These are phyloP conservation scores for Uria aalge DNA, from an alignment of 2,113 vertebrate species.

Conservation along the genomic window DNA sequence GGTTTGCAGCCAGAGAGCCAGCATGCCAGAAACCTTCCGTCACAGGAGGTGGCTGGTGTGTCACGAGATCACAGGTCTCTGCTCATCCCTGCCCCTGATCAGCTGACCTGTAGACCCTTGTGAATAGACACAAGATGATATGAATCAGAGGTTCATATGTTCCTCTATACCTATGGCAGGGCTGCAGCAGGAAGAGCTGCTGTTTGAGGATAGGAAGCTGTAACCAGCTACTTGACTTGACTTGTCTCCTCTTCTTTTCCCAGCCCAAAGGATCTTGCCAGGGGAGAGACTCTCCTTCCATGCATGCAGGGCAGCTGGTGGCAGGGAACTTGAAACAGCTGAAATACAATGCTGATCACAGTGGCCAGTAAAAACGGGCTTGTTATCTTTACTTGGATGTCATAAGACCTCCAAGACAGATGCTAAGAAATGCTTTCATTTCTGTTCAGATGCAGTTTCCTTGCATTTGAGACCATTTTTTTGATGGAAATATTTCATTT, in stretches of 20 bases:
- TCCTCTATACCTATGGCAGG: background rate
- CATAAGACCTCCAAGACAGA: background rate
- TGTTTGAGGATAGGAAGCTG: background rate
- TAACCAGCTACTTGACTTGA: background rate
- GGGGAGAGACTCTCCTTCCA: background rate
- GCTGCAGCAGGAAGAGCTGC: background rate
- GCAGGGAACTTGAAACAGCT: background rate
- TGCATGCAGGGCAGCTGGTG: background rate
- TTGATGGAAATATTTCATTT: background rate
- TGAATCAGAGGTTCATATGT: background rate
- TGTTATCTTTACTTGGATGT: background rate
- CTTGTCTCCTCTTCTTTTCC: background rate
- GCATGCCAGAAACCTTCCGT: background rate
- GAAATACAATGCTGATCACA: background rate
- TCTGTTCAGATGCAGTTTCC: background rate
- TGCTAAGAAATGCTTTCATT: background rate
- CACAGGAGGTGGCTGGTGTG: background rate
- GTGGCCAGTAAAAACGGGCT: background rate
- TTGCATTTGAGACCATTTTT: background rate
- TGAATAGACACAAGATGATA: background rate
- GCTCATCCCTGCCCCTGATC: background rate
- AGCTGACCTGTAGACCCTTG: background rate
- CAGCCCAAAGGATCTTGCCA: background rate
- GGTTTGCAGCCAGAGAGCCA: background rate
- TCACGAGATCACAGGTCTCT: background rate